phyloP scores from a whole-genome alignment of 2,888 invertebrate species.

The Smittia sp. region DNA sequence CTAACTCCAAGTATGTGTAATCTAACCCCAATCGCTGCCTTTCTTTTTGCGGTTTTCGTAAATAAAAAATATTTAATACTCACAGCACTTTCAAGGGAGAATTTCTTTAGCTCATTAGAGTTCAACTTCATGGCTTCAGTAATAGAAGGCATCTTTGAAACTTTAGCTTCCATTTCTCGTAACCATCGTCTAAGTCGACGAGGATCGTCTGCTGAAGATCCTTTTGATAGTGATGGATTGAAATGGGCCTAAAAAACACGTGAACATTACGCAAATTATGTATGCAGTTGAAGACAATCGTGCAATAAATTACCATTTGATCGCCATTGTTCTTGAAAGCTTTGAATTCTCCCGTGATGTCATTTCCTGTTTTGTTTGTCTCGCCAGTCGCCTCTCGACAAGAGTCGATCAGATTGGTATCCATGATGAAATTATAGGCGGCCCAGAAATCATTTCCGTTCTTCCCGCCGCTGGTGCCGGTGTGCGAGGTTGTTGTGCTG shows the following conservation, averaged over 20 bases:
- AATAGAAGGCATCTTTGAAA: slow-evolving; percentile 68
- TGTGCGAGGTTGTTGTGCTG: slow-evolving; percentile 56
- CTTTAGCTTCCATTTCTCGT: slow-evolving; percentile 76
- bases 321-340: background rate
- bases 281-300: background rate
- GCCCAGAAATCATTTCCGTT: slow-evolving; percentile 93
- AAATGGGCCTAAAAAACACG: slow-evolving; percentile 18
- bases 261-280: background rate
- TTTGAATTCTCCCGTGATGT: slow-evolving; percentile 13
- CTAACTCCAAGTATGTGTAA: too few species aligned
- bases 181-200: slow-evolving; percentile 76
- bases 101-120: slow-evolving; percentile 71
- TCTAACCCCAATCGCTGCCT: too few species aligned
- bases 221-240: slow-evolving; percentile 47
- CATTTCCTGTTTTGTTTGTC: slow-evolving; percentile 43
- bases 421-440: slow-evolving; percentile 92
- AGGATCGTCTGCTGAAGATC: slow-evolving; percentile 50
- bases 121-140: slow-evolving; percentile 69
- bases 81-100: slow-evolving; percentile 81
- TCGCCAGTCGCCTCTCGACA: slow-evolving; percentile 64
- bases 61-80: slow-evolving; percentile 49
- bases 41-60: too few species aligned
- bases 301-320: slow-evolving; percentile 17
- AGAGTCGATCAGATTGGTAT: slow-evolving; percentile 85
- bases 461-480: slow-evolving; percentile 55